Base-by-base conservation (phyloP, 1,140 invertebrate species). In the Plutomurus gul region DNA sequence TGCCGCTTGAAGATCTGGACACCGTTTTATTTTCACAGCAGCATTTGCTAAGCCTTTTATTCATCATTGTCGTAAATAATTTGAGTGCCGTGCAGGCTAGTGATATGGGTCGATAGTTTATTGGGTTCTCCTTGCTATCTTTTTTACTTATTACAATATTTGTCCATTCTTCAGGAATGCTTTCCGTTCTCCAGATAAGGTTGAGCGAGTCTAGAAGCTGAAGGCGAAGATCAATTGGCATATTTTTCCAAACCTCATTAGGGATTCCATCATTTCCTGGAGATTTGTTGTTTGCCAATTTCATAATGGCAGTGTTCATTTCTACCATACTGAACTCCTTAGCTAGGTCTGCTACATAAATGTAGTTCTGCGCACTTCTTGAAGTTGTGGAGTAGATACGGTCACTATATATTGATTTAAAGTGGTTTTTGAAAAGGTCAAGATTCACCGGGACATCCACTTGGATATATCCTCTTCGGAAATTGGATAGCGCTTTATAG, bases 251-350 rank as follows among this genome's bases (percentile, higher is more conserved):
- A 11, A 83, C 20, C 56, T 83, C 79, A 43, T 47, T 70, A 11
- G 65, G 36, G 36, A 84, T 83, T 36, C 75, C 80, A 78, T 84
- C 82, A 40, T 71, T 71, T 36, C 82, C 82, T 30, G 79, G 77
- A 11, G 82, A 77, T 77, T 81, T 82, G 39, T 81, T 76, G 47
- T 76, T 81, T 76, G 78, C 65, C 71, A 83, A 40, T 11, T 79
- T 65, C 16, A 79, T 78, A 25, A 84, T 80, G 22, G 76, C 56
- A 18, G 16, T 3, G 16, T 4, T 37, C 13, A 76, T 25, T 37
- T 76, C 74, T 6, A 36, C 27, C 46, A 56, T 56, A n/a, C n/a
- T n/a, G n/a, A n/a, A n/a, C n/a, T n/a, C n/a, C n/a, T n/a, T n/a
- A n/a, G n/a, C n/a, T n/a, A n/a, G n/a, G n/a, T n/a, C n/a, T n/a